phyloP scores from a whole-genome alignment of 2,113 vertebrate species.

The Onychostoma macrolepis region DNA sequence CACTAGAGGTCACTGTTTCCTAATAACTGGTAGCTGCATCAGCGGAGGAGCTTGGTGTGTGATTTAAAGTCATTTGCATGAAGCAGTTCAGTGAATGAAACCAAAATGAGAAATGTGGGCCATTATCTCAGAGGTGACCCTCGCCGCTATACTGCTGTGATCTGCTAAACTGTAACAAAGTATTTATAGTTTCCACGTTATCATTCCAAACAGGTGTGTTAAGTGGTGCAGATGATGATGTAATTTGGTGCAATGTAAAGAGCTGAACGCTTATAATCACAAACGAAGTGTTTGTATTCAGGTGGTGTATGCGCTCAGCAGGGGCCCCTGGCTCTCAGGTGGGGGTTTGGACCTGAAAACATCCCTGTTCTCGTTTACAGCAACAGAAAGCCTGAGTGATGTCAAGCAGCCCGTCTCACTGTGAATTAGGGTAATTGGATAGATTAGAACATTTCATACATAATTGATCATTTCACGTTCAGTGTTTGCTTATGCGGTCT shows the following conservation, averaged over 20 bases:
- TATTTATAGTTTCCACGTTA: slow-evolving; percentile 16
- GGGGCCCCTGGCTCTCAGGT: not conserved
- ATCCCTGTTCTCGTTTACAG: not conserved
- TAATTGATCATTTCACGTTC: slow-evolving; percentile 37
- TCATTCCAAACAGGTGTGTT: slow-evolving; percentile 14
- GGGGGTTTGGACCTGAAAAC: not conserved
- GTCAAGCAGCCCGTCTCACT: not conserved
- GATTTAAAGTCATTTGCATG: slow-evolving; percentile 9
- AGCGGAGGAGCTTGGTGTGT: not conserved
- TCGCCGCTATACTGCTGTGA: not conserved
- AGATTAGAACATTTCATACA: slow-evolving; percentile 22
- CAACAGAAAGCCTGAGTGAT: slow-evolving; percentile 8
- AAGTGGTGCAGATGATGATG: slow-evolving; percentile 8
- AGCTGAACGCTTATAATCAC: slow-evolving; percentile 3
- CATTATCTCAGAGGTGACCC: slow-evolving; percentile 4
- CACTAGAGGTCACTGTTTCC: slow-evolving; percentile 50
- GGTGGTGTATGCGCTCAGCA: not conserved
- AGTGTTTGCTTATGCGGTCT: slow-evolving; percentile 1
- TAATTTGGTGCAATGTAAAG: slow-evolving; percentile 18
- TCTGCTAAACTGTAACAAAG: slow-evolving; percentile 22
- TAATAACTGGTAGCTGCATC: not conserved
- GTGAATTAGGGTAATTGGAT: slow-evolving; percentile 27
- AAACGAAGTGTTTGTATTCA: slow-evolving; percentile 2
- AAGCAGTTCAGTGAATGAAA: not conserved
- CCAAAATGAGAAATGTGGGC: not conserved